Conservation (phyloP, 2,888 invertebrate genomes). For the Monochamus alternatus region DNA sequence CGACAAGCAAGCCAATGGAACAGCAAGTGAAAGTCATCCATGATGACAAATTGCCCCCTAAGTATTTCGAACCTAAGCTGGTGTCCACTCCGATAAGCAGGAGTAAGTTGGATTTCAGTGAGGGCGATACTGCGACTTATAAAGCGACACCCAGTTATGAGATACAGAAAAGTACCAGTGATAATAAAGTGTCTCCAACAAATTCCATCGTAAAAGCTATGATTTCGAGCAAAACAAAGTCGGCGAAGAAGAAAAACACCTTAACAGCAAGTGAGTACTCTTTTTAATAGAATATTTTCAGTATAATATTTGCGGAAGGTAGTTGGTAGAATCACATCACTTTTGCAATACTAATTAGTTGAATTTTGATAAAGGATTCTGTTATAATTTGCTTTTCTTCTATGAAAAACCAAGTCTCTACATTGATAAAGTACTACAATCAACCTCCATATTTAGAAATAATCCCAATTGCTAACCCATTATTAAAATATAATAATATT, state of each 20-base stretch:
- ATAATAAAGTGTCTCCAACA: constrained; percentile 70
- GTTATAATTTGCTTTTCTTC: too few relatives aligned
- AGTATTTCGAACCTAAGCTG: constrained; percentile 63
- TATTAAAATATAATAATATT: too few relatives aligned
- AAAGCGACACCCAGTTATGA: constrained; percentile 57
- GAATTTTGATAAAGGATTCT: too few relatives aligned
- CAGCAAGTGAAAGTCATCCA: constrained; percentile 42
- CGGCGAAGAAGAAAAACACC: constrained; percentile 83
- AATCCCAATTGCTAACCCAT: too few relatives aligned
- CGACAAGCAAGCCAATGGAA: constrained; percentile 32
- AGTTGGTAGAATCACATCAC: too few relatives aligned
- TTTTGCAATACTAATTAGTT: too few relatives aligned
- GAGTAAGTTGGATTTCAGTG: constrained; percentile 52
- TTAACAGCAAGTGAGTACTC: constrained; percentile 78
- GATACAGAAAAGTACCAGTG: constrained; percentile 60
- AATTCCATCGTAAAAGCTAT: constrained; percentile 74
- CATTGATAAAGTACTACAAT: too few relatives aligned
- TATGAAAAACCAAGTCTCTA: too few relatives aligned
- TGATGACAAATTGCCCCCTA: constrained; percentile 47
- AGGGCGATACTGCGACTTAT: constrained; percentile 41
- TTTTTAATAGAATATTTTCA: not conserved
- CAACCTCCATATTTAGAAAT: too few relatives aligned
- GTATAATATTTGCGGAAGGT: not conserved
- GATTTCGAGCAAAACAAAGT: constrained; percentile 76
- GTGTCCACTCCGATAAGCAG: constrained; percentile 62